Percentiles rank a stretch among this genome's conserved stretches.
phyloP scores from a whole-genome alignment of 2,113 vertebrate species.

The Poeciliopsis turrubarensis region DNA sequence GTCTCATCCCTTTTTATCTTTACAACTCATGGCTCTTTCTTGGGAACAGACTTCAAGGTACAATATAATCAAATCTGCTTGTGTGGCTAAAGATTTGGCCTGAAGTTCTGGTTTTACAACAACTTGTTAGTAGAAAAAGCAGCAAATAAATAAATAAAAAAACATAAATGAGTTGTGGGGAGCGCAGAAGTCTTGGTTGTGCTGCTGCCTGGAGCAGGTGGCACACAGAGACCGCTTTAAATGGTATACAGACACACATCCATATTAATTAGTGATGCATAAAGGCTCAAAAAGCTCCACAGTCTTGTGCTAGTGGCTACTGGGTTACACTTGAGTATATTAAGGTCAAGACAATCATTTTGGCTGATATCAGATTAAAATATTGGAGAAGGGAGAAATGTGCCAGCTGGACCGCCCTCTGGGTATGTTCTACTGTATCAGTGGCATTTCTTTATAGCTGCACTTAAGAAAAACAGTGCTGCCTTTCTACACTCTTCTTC shows the following conservation, averaged over 20 bases:
- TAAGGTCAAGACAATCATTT: conserved; percentile 56
- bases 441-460: conserved; percentile 25
- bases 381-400: conserved; percentile 84
- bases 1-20: conserved; percentile 84
- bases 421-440: conserved; percentile 75
- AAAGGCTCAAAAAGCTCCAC: conserved; percentile 20
- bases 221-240: conserved; percentile 87
- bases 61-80: neutral
- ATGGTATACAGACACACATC: conserved; percentile 79
- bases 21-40: conserved; percentile 87
- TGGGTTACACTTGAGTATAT: conserved; percentile 38
- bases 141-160: conserved; percentile 54
- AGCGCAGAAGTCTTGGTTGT: conserved; percentile 86
- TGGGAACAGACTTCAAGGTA: conserved; percentile 90
- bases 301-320: conserved; percentile 39
- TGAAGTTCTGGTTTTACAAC: neutral
- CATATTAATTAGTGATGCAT: conserved; percentile 38
- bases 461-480: neutral
- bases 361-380: conserved; percentile 18
- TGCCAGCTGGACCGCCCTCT: conserved; percentile 88
- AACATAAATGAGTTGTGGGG: conserved; percentile 78
- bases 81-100: neutral
- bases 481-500: conserved; percentile 1
- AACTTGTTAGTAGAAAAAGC: conserved; percentile 87
- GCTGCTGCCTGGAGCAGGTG: conserved; percentile 87